Conservation (phyloP, 2,797 vertebrate genomes). For the Spondyliosoma cantharus region DNA sequence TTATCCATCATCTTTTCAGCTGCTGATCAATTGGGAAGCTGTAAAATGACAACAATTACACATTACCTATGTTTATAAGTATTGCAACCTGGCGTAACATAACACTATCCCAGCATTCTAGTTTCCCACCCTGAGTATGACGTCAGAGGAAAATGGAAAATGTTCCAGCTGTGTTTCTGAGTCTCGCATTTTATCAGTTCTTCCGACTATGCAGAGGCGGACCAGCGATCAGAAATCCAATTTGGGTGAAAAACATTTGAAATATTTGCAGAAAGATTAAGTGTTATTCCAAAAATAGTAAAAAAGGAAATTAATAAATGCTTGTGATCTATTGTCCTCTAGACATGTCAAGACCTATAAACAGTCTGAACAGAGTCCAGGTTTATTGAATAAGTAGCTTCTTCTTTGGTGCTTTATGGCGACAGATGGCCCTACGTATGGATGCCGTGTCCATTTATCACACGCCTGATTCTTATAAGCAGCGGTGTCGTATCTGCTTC, state of each 20-base stretch:
- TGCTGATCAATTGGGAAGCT: too few relatives aligned
- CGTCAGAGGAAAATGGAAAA: too few relatives aligned
- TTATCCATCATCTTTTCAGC: too few relatives aligned
- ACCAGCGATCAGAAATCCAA: background rate
- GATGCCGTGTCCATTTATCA: slow-evolving; percentile 18
- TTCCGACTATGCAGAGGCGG: background rate
- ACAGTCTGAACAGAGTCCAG: background rate
- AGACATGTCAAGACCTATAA: background rate
- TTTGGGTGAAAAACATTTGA: too few relatives aligned
- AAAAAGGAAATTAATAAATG: background rate
- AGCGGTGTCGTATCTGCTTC: background rate
- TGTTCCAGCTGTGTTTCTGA: background rate
- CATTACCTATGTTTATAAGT: too few relatives aligned
- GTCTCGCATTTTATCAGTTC: too few relatives aligned
- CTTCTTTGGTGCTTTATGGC: background rate
- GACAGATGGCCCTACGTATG: slow-evolving; percentile 12
- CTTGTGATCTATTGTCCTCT: background rate
- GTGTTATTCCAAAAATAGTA: background rate
- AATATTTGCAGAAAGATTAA: background rate
- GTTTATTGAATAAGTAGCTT: background rate
- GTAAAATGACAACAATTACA: too few relatives aligned
- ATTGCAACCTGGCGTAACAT: too few relatives aligned
- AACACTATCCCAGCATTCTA: too few relatives aligned
- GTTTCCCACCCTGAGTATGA: too few relatives aligned
- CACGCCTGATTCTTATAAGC: background rate